Evolutionary conservation across 2,113 vertebrate genomes (phyloP).

Genomic region (Saguinus imperator): DNA sequence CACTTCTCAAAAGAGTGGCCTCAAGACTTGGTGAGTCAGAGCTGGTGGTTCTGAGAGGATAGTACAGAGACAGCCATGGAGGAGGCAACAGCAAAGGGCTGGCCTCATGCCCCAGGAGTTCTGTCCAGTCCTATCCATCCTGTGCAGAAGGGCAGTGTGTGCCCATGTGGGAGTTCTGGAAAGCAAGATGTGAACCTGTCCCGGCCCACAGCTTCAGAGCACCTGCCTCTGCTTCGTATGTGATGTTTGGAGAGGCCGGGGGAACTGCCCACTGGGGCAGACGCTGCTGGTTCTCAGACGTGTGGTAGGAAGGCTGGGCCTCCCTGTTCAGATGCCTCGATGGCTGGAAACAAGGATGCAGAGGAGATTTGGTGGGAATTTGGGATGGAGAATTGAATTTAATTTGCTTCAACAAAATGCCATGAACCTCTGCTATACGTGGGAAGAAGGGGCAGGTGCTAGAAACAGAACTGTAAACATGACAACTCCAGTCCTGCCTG

Average conservation of each 20-base stretch:
- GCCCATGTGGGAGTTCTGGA: slow-evolving; percentile 66
- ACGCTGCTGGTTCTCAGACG: not conserved
- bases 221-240: slow-evolving; percentile 84
- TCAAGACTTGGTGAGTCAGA: not conserved
- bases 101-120: not conserved
- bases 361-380: not conserved
- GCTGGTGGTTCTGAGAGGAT: not conserved
- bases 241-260: slow-evolving; percentile 85
- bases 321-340: not conserved
- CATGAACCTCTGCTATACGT: not conserved
- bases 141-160: slow-evolving; percentile 77
- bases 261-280: slow-evolving; percentile 73
- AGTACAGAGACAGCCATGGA: not conserved
- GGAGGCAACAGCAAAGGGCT: not conserved
- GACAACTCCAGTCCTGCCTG: accelerated
- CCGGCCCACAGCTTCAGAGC: slow-evolving; percentile 81
- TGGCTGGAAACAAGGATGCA: not conserved
- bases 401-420: no score
- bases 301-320: not conserved
- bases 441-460: not conserved
- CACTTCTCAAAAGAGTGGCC: not conserved
- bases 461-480: not conserved
- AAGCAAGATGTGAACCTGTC: slow-evolving; percentile 79
- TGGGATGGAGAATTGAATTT: not conserved
- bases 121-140: slow-evolving; percentile 58